Evolutionary conservation across 2,888 invertebrate species (phyloP).

Genomic region (Gordius sp.): DNA sequence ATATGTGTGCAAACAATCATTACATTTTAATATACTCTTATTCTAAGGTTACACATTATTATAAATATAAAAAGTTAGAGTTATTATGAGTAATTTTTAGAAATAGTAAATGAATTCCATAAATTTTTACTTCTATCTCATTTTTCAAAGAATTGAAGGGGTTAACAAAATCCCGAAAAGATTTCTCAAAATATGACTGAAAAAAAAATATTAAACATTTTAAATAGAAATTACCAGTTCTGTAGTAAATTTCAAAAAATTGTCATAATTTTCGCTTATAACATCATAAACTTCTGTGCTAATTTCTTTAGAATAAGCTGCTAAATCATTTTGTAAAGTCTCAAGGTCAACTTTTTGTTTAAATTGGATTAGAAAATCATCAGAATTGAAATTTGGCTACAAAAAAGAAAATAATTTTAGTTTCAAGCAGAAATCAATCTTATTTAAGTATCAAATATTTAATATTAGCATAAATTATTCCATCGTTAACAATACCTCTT

Average conservation of each 20-base stretch:
- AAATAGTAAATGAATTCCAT: too few relatives aligned
- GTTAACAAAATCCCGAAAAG: not conserved
- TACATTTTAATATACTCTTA: too few relatives aligned
- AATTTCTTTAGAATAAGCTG: not conserved
- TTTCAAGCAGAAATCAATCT: too few relatives aligned
- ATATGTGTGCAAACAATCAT: too few relatives aligned
- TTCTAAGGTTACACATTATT: too few relatives aligned
- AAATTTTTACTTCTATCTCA: slow-evolving; percentile 1
- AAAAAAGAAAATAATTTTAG: too few relatives aligned
- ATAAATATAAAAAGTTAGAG: too few relatives aligned
- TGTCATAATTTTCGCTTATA: not conserved
- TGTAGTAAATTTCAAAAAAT: not conserved
- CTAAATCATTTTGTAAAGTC: not conserved
- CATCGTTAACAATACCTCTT: too few relatives aligned
- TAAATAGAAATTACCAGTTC: not conserved
- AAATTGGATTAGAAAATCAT: not conserved
- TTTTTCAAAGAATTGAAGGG: not conserved
- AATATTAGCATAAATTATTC: too few relatives aligned
- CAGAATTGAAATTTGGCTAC: not conserved
- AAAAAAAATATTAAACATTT: not conserved
- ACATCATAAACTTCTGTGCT: not conserved
- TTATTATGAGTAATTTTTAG: too few relatives aligned
- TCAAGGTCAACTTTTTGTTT: not conserved
- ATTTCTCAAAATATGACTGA: not conserved
- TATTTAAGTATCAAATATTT: too few relatives aligned